Base-by-base conservation (phyloP, 2,888 invertebrate species). In the Euspilapteryx auroguttella region DNA sequence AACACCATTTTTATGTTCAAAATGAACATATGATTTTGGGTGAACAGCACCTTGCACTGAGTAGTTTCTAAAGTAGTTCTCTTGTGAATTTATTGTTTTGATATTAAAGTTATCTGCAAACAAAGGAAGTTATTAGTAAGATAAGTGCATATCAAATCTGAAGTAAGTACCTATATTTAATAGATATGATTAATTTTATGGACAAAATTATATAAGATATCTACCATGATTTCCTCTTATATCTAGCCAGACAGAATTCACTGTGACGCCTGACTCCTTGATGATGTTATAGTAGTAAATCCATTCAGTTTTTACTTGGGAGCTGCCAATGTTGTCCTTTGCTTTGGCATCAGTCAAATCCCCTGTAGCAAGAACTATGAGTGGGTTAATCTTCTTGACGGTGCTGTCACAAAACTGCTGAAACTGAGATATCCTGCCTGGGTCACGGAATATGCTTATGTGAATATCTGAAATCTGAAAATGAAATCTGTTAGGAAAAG, bases 181-280 rank as follows among this genome's bases (percentile, higher is more conserved):
- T n/a, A n/a, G n/a, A n/a, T n/a, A n/a, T n/a, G n/a, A n/a, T n/a
- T n/a, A n/a, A n/a, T n/a, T n/a, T n/a, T n/a, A n/a, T n/a, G n/a
- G n/a, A n/a, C n/a, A 32, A 25, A 28, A 22, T 21, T 24, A 23
- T 26, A 23, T 21, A 25, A 20, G 26, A 28, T 4, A 34, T 49
- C 55, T 71, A 90, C 91, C 93, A 80, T 94, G 94, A 78, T 94
- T 94, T 56, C 94, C 94, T 58, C 94, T 78, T 36, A 93, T 86
- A 66, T 94, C 94, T 34, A 94, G 66, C 93, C 94, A 94, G 15
- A 81, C 63, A 2, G 90, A 89, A 47, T 81, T 82, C 23, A 84
- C 71, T 27, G 71, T 69, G 13, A 90, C 79, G 40, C 80, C 79
- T 24, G 83, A 81, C 38, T 86, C 82, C 26, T 80, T 68, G 17